Evolutionary conservation across 2,888 invertebrate species (phyloP).

Genomic region (Serripes groenlandicus): DNA sequence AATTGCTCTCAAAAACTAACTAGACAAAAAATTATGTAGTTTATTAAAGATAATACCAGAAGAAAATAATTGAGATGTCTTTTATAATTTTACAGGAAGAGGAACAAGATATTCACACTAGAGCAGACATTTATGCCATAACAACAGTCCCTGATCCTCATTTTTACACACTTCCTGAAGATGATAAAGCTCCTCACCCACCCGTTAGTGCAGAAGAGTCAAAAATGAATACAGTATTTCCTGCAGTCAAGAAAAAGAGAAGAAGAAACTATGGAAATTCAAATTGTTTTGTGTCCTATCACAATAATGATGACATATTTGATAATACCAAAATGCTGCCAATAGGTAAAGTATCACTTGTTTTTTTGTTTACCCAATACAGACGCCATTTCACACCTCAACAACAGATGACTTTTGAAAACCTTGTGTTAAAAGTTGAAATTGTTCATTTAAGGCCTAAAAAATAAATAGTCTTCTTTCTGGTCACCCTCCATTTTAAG

Average conservation of each 20-base stretch:
- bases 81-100: slow-evolving; percentile 68
- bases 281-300: slow-evolving; percentile 73
- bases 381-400: no score
- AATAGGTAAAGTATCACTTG: slow-evolving; percentile 73
- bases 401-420: no score
- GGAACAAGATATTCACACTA: slow-evolving; percentile 77
- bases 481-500: no score
- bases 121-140: slow-evolving; percentile 76
- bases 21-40: no score
- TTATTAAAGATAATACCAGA: no score
- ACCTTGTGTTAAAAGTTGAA: no score
- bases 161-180: slow-evolving; percentile 66
- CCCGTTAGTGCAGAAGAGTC: slow-evolving; percentile 25
- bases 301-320: slow-evolving; percentile 66
- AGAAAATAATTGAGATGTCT: no score
- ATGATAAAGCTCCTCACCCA: slow-evolving; percentile 37
- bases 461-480: no score
- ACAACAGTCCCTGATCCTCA: slow-evolving; percentile 72
- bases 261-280: slow-evolving; percentile 73
- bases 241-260: slow-evolving; percentile 66
- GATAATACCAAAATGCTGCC: slow-evolving; percentile 76
- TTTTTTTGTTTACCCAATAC: no score
- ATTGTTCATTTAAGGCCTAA: no score
- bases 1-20: no score
- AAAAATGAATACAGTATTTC: slow-evolving; percentile 25